phyloP scores from a whole-genome alignment of 2,113 vertebrate species.

The Brachyhypopomus occidentalis region DNA sequence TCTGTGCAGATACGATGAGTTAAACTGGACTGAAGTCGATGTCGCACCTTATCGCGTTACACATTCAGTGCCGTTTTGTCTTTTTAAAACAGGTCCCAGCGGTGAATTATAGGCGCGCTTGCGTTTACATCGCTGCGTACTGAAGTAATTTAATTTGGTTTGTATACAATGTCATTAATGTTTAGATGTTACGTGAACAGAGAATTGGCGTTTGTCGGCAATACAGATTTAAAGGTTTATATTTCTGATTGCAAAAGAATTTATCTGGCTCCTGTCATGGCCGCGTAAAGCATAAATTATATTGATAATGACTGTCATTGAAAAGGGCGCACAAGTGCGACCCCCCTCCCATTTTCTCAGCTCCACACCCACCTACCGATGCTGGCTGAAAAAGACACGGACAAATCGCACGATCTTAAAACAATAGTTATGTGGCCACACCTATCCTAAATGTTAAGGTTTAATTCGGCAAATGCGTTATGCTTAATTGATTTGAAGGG shows the following conservation, averaged over 20 bases:
- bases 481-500: neutral
- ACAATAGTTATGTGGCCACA: too few species aligned
- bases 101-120: too few species aligned
- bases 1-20: neutral
- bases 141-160: too few species aligned
- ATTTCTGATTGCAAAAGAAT: constrained; percentile 18
- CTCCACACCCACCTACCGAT: neutral
- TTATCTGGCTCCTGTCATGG: constrained; percentile 17
- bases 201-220: too few species aligned
- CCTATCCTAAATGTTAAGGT: neutral
- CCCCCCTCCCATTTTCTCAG: neutral
- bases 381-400: constrained; percentile 17
- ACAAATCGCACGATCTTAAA: neutral
- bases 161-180: too few species aligned
- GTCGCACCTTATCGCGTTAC: too few species aligned
- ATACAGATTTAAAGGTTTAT: neutral
- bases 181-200: neutral
- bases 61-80: too few species aligned
- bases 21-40: too few species aligned
- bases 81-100: neutral
- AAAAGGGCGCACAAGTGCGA: constrained; percentile 35
- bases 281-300: constrained; percentile 23
- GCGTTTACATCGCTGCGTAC: too few species aligned
- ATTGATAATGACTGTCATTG: constrained; percentile 55
- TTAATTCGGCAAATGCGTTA: neutral